Base-by-base conservation (phyloP, 2,888 invertebrate genomes). In the Andrena trimmerana region DNA sequence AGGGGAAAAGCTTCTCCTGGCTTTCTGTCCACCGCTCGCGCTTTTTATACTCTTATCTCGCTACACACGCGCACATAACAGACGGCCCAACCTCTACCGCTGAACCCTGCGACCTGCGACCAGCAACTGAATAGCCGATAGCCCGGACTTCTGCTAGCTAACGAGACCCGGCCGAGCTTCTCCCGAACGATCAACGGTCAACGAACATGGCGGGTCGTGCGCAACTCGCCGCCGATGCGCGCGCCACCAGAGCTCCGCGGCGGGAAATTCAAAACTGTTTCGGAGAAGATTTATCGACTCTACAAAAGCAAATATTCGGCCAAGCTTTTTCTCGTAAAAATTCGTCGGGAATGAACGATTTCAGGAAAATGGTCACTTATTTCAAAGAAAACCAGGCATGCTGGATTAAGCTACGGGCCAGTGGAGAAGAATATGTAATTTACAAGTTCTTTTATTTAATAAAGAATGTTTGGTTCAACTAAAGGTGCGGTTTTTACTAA, bases 71-170 rank as follows among this genome's bases (percentile, higher is more conserved):
- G 48, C 73, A 29, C 80, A 63, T 57, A 59, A 42, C 29, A 16
- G 4, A 66, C 62, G 20, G 62, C 2, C 67, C 81, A 62, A 57
- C 65, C 77, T 76, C 67, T 85, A 83, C 78, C 85, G 80, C 86
- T 84, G 85, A 87, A 84, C 84, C 84, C 88, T 86, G 79, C 90
- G 85, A 91, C 90, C 86, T 66, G 62, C 82, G 60, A 74, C 67
- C 60, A 68, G 65, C 84, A 81, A 84, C 84, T 82, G 82, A 73
- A 74, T 84, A 88, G 63, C 62, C 82, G 78, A 89, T 85, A 76
- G 84, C 89, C 87, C 86, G 88, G 86, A 88, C 88, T 87, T 88
- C 90, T 87, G 90, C 90, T 88, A 86, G 84, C 89, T 88, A 90
- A 90, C 90, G 90, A 88, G 89, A 88, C 88, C 87, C 83, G 71